These are phyloP conservation scores for Phaenicophaeus curvirostris DNA, from an alignment of 2,797 vertebrate species.

Conservation along the genomic window DNA sequence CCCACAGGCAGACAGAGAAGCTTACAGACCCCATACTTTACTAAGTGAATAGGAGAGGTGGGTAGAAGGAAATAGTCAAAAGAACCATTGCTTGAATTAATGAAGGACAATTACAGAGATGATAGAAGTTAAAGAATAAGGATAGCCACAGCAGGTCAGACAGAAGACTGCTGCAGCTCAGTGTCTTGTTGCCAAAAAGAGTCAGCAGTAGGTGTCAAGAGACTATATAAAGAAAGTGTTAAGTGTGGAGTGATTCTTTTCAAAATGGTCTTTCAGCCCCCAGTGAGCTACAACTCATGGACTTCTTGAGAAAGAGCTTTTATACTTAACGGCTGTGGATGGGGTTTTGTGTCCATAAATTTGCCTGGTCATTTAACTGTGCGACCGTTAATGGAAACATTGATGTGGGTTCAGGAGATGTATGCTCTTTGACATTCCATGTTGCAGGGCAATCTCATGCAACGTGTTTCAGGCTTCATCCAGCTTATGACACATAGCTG, in stretches of 20 bases:
- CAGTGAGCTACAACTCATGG: not conserved
- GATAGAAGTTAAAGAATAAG: not conserved
- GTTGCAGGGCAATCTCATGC: not conserved
- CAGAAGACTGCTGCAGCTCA: not conserved
- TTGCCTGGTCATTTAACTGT: not conserved
- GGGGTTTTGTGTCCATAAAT: not conserved
- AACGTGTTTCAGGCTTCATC: not conserved
- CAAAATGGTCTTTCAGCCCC: not conserved
- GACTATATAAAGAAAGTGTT: not conserved
- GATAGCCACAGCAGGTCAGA: not conserved
- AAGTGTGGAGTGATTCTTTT: not conserved
- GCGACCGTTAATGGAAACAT: not conserved
- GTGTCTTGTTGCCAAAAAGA: not conserved
- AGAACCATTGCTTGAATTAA: not conserved
- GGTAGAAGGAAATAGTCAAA: not conserved
- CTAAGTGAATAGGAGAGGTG: not conserved
- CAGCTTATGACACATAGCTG: not conserved
- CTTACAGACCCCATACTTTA: not conserved
- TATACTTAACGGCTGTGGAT: not conserved
- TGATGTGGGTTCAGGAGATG: not conserved
- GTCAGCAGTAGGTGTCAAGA: not conserved
- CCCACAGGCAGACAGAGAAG: not conserved
- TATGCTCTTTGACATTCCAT: rapidly evolving
- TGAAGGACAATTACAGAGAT: not conserved
- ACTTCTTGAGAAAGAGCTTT: not conserved